Percentiles rank a stretch among this genome's conserved stretches.
Conservation (phyloP, 1,140 invertebrate species). For the Agrypnia vestita region DNA sequence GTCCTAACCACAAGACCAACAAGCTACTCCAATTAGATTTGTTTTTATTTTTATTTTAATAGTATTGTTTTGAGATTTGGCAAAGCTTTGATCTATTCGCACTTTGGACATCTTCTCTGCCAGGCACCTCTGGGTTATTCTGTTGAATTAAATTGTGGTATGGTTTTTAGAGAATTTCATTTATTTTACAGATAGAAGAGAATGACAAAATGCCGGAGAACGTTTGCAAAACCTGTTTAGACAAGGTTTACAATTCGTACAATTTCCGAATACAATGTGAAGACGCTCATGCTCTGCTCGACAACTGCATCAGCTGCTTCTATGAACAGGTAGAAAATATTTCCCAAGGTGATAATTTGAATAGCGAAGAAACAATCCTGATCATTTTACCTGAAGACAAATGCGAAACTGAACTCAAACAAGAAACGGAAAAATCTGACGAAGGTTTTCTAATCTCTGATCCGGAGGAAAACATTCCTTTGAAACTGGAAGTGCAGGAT, state of each 20-base stretch:
- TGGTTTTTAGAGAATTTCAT: not conserved
- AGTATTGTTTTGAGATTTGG: no score
- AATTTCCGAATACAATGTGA: slow-evolving; percentile 55
- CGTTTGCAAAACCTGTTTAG: slow-evolving; percentile 49
- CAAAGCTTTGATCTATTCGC: no score
- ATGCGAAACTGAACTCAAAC: not conserved
- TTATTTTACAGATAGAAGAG: slow-evolving; percentile 52
- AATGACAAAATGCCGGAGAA: slow-evolving; percentile 47
- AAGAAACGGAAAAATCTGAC: slow-evolving; percentile 9
- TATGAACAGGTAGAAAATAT: slow-evolving; percentile 36
- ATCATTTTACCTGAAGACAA: slow-evolving; percentile 49
- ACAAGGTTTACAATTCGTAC: slow-evolving; percentile 49
- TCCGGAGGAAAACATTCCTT: not conserved
- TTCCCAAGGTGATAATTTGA: not conserved
- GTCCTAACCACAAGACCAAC: no score
- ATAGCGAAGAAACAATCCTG: slow-evolving; percentile 49
- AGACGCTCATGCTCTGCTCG: slow-evolving; percentile 47
- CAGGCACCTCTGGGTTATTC: no score
- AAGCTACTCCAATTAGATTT: no score
- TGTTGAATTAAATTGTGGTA: no score
- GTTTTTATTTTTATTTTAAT: no score
- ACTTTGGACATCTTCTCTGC: no score
- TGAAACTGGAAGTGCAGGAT: not conserved
- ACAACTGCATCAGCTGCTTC: slow-evolving; percentile 46
- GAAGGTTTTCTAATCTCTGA: not conserved